Evolutionary conservation across 2,888 invertebrate species (phyloP).

Genomic region (Anoncus sp.): DNA sequence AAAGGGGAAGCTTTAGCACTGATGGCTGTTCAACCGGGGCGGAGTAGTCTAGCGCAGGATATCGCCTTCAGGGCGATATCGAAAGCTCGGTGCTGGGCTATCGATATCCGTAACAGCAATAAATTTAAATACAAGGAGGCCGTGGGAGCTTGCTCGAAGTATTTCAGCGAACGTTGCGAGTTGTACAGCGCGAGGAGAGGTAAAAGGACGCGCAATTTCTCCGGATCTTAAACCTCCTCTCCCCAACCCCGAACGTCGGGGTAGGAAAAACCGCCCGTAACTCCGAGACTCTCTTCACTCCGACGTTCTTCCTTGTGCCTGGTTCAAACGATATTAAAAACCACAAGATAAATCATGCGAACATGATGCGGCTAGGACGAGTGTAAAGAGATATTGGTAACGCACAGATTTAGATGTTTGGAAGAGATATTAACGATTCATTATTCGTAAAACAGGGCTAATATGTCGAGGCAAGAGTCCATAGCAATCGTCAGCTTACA

Average conservation of each 20-base stretch:
- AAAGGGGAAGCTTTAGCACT: slow-evolving; percentile 38
- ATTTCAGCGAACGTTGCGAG: slow-evolving; percentile 18
- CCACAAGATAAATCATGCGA: slow-evolving; percentile 32
- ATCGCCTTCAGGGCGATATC: slow-evolving; percentile 51
- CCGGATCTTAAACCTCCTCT: slow-evolving; percentile 5
- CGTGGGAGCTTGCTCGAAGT: slow-evolving; percentile 8
- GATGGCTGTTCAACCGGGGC: slow-evolving; percentile 29
- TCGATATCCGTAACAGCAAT: slow-evolving; percentile 60
- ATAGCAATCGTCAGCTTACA: too few species aligned
- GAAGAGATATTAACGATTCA: too few species aligned
- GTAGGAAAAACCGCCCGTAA: slow-evolving; percentile 1
- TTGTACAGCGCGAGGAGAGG: slow-evolving; percentile 6
- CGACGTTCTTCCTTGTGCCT: background rate
- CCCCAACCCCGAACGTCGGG: background rate
- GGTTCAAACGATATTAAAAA: slow-evolving; percentile 45
- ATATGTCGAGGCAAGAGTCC: too few species aligned
- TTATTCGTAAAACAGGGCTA: too few species aligned
- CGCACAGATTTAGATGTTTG: background rate
- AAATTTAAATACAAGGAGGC: slow-evolving; percentile 59
- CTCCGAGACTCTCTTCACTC: slow-evolving; percentile 8
- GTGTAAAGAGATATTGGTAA: background rate
- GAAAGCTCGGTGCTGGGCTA: slow-evolving; percentile 23
- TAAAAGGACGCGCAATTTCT: slow-evolving; percentile 15
- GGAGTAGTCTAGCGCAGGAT: slow-evolving; percentile 47
- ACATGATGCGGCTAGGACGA: slow-evolving; percentile 13